Base-by-base conservation (phyloP, 2,888 invertebrate species). In the Eristalinus aeneus region DNA sequence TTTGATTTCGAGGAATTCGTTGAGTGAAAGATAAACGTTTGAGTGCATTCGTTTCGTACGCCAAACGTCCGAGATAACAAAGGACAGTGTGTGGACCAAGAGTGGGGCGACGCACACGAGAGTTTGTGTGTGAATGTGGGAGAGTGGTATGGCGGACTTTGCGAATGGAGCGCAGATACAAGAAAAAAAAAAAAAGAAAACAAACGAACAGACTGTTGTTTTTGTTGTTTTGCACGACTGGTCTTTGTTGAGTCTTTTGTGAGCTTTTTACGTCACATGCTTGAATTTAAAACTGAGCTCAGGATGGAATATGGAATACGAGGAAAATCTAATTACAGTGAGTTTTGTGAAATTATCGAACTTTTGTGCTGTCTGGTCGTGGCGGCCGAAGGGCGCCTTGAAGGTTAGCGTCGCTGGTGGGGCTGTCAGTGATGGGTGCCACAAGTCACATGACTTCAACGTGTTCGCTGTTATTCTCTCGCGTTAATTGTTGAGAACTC, bases 261-360 rank as follows among this genome's bases (percentile, higher is more conserved):
- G 64, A 12, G 36, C 11, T 53, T 64, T 79, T 74, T 67, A 73
- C 84, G 85, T 85, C 80, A 85, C 76, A 71, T 34, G 65, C 31
- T 65, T 10, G 27, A 69, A 78, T 73, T 77, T 68, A 64, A 65
- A 77, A 64, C 46, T 64, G 71, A 64, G 32, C 53, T 63, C 39
- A 58, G 5, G 31, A 64, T 20, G 31, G 39, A 72, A 53, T 68
- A 64, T 20, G 31, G 39, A 72, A 53, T 68, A 64, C 75, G 46
- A 69, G 39, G 39, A 80, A 85, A 73, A 69, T 32, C 69, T 74
- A 78, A 85, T 75, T 76, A 80, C 72, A 53, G 68, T 74, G 67
- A 36, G 63, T 63, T 68, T 27, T 74, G 73, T 74, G 79, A 73
- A 73, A 68, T 73, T 65, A 56, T 80, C 68, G 56, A 80, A 74